Conservation (phyloP, 2,797 vertebrate species). For the Betta splendens region DNA sequence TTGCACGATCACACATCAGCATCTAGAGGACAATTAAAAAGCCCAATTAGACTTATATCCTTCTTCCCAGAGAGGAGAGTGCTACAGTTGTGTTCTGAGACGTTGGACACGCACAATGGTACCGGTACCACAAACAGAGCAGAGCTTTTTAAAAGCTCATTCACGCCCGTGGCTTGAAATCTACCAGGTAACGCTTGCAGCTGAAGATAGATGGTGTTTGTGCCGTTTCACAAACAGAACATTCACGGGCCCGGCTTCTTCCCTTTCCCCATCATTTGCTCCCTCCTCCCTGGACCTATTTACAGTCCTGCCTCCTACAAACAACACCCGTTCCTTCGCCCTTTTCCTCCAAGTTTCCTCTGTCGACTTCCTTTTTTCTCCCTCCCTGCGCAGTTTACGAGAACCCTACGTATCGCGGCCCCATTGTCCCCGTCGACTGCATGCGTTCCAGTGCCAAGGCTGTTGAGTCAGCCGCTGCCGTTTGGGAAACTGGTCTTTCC, state of each 20-base stretch:
- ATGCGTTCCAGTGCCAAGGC: slow-evolving; percentile 42
- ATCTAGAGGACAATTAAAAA: slow-evolving; percentile 79
- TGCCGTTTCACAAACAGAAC: slow-evolving; percentile 32
- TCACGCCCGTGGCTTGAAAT: slow-evolving; percentile 33
- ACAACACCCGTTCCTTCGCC: slow-evolving; percentile 2
- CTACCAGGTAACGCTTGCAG: slow-evolving; percentile 23
- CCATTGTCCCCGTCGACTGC: slow-evolving; percentile 46
- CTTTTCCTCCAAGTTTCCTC: slow-evolving; percentile 22
- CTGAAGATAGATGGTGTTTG: slow-evolving; percentile 24
- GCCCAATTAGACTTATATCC: slow-evolving; percentile 73
- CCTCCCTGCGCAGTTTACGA: slow-evolving; percentile 38
- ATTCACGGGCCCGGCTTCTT: slow-evolving; percentile 41
- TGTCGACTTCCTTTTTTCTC: slow-evolving; percentile 4
- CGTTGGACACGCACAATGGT: too few relatives aligned
- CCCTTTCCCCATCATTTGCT: slow-evolving; percentile 28
- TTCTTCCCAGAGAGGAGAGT: slow-evolving; percentile 58
- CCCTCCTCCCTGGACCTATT: slow-evolving; percentile 28
- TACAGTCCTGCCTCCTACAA: slow-evolving; percentile 25
- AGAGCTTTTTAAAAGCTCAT: slow-evolving; percentile 39
- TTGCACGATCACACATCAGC: slow-evolving; percentile 69
- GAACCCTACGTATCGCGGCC: slow-evolving; percentile 39
- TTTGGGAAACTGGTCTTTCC: slow-evolving; percentile 28
- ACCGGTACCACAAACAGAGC: too few relatives aligned
- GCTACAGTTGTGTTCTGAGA: too few relatives aligned
- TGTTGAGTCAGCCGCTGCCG: slow-evolving; percentile 53